These are phyloP conservation scores for Antrozous pallidus DNA, from an alignment of 2,797 vertebrate genomes.

Conservation along the genomic window DNA sequence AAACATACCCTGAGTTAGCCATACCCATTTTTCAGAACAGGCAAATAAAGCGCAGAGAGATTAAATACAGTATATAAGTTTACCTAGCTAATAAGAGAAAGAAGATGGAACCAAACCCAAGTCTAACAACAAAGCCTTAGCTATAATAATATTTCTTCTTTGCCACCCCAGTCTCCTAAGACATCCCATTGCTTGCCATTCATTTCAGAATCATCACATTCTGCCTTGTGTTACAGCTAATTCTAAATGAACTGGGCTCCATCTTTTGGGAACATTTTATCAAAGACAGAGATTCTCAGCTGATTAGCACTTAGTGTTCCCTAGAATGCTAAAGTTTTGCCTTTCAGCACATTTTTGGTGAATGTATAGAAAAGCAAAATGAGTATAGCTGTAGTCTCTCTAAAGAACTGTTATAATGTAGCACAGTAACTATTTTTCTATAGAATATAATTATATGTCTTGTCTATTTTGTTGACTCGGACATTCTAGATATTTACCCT, in stretches of 20 bases:
- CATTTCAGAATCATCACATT: background rate
- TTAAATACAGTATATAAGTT: background rate
- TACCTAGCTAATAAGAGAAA: background rate
- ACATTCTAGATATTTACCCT: slow-evolving; percentile 24
- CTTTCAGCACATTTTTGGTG: background rate
- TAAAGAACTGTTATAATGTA: background rate
- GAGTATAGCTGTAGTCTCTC: background rate
- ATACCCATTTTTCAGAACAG: slow-evolving; percentile 8
- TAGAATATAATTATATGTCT: background rate
- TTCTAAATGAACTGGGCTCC: background rate
- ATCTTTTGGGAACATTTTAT: background rate
- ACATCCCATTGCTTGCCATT: background rate
- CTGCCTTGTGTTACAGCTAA: background rate
- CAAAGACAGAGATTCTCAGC: background rate
- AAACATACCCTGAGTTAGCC: background rate
- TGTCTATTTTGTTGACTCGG: background rate
- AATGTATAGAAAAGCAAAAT: background rate
- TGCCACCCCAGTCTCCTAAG: background rate
- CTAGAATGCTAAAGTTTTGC: background rate
- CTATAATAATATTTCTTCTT: background rate
- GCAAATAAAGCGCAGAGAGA: background rate
- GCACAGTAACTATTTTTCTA: background rate
- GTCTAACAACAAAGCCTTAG: background rate
- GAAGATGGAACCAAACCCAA: background rate
- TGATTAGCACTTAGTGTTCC: background rate